Evolutionary conservation across 2,113 vertebrate species (phyloP).

Genomic region (Sarotherodon lohbergeri): DNA sequence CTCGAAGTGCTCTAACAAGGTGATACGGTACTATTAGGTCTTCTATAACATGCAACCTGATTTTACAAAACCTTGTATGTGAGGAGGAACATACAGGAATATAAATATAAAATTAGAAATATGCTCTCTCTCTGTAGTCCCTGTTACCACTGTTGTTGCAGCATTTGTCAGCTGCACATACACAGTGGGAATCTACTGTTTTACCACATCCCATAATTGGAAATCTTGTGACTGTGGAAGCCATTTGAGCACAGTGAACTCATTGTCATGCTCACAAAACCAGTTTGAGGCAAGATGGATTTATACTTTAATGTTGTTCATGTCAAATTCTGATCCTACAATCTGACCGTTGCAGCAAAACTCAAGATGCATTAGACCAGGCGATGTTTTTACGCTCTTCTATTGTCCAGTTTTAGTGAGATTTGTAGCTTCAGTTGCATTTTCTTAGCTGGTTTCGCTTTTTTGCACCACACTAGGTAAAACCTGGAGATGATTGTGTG

Average conservation of each 20-base stretch:
- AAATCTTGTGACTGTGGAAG: not conserved
- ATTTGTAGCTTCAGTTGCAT: not conserved
- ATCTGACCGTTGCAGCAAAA: not conserved
- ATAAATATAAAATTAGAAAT: not conserved
- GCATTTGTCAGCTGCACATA: not conserved
- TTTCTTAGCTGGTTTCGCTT: not conserved
- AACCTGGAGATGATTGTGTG: not conserved
- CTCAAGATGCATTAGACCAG: not conserved
- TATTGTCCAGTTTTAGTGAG: not conserved
- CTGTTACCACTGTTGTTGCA: not conserved
- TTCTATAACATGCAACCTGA: not conserved
- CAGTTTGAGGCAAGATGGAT: not conserved
- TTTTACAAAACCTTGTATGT: not conserved
- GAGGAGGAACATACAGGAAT: not conserved
- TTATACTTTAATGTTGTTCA: not conserved
- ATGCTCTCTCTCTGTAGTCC: not conserved
- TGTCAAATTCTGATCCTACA: not conserved
- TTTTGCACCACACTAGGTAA: not conserved
- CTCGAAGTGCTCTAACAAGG: not conserved
- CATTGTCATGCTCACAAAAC: not conserved
- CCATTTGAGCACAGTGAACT: not conserved
- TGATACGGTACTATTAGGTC: not conserved
- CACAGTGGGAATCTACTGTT: not conserved
- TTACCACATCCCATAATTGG: not conserved
- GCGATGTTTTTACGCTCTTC: not conserved